Conservation (phyloP, 1,140 invertebrate species). For the Bombus turneri region DNA sequence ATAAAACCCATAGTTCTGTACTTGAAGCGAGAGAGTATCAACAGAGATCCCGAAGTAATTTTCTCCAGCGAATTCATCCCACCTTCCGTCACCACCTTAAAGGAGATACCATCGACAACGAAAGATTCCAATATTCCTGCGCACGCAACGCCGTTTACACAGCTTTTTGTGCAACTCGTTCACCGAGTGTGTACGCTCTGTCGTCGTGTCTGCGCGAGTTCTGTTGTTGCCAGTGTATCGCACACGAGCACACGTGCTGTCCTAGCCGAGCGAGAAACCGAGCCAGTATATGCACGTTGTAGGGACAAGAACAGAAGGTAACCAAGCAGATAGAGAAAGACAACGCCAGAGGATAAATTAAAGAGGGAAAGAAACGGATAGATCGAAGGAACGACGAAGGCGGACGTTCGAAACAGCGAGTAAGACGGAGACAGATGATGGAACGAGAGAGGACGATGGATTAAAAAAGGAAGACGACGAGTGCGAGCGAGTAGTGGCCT, state of each 20-base stretch:
- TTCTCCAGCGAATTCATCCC: constrained; percentile 41
- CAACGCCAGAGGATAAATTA: not conserved
- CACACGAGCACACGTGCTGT: not conserved
- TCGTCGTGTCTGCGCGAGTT: constrained; percentile 25
- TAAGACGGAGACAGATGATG: not conserved
- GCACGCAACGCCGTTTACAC: constrained; percentile 56
- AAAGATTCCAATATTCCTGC: constrained; percentile 48
- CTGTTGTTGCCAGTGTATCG: not conserved
- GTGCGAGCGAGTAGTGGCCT: not conserved
- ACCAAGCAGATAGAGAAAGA: not conserved
- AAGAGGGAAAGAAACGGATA: constrained; percentile 12
- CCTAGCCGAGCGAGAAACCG: too few species aligned
- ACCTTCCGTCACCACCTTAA: constrained; percentile 34
- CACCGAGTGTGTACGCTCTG: not conserved
- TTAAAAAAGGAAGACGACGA: not conserved
- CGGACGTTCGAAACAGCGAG: too few species aligned
- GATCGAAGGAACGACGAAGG: not conserved
- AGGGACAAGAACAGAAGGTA: not conserved
- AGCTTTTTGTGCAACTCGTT: constrained; percentile 52
- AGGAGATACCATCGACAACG: constrained; percentile 55
- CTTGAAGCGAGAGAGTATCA: constrained; percentile 42
- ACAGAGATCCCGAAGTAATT: constrained; percentile 59
- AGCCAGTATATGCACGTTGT: too few species aligned
- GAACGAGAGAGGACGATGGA: not conserved
- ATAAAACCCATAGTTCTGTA: constrained; percentile 50